Conservation (phyloP, 2,113 vertebrate species). For the Toxotes jaculatrix region DNA sequence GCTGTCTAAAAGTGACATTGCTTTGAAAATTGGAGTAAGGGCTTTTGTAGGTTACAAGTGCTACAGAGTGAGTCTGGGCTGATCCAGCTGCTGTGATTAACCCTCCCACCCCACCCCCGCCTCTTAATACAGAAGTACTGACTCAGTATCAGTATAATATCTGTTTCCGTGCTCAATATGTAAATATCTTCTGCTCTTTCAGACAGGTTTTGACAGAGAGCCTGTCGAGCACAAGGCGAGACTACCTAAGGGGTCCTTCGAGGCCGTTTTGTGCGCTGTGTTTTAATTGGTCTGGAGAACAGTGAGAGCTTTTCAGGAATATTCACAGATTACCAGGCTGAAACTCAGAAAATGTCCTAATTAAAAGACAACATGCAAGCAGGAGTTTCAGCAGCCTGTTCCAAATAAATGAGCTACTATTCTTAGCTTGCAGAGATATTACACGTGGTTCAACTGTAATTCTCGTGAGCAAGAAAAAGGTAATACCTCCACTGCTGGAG, state of each 20-base stretch:
- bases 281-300: slow-evolving; percentile 73
- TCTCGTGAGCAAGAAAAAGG: slow-evolving; percentile 1
- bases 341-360: slow-evolving; percentile 62
- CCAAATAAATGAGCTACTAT: slow-evolving; percentile 51
- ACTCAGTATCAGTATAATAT: slow-evolving; percentile 42
- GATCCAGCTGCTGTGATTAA: slow-evolving; percentile 50
- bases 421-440: slow-evolving; percentile 38
- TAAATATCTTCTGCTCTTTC: slow-evolving; percentile 44
- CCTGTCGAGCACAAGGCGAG: slow-evolving; percentile 35
- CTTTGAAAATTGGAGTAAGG: slow-evolving; percentile 48
- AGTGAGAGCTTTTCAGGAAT: slow-evolving; percentile 67
- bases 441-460: slow-evolving; percentile 20
- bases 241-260: slow-evolving; percentile 42
- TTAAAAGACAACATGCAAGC: slow-evolving; percentile 51
- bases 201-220: slow-evolving; percentile 50
- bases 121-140: slow-evolving; percentile 23
- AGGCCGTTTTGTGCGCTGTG: slow-evolving; percentile 42
- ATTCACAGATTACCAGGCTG: slow-evolving; percentile 54
- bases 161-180: slow-evolving; percentile 29
- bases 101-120: not conserved
- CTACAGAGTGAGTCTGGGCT: slow-evolving; percentile 17
- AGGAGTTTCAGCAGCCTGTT: slow-evolving; percentile 37
- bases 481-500: not conserved
- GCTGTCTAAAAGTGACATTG: slow-evolving; percentile 50
- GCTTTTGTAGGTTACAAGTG: slow-evolving; percentile 48